phyloP scores from a whole-genome alignment of 2,113 vertebrate species.

The Pteruthius melanotis region DNA sequence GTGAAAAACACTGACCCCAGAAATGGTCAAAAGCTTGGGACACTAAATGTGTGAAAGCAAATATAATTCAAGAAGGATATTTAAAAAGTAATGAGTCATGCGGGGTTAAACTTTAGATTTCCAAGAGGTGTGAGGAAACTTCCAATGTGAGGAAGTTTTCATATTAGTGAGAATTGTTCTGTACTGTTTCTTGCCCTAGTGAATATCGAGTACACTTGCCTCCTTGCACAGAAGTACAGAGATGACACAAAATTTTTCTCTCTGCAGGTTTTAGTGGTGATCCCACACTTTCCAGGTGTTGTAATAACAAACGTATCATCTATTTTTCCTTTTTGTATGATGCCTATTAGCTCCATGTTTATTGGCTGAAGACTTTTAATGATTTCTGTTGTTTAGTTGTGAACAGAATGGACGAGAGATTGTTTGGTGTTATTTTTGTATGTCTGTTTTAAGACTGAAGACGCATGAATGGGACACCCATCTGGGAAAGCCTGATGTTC shows the following conservation, averaged over 20 bases:
- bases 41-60: background rate
- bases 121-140: too few species aligned
- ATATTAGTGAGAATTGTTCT: background rate
- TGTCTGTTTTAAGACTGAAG: background rate
- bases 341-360: accelerated
- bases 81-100: background rate
- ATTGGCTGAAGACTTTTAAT: background rate
- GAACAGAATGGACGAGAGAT: background rate
- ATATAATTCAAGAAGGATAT: background rate
- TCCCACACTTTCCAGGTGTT: background rate
- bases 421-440: background rate
- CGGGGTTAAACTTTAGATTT: background rate
- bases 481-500: background rate
- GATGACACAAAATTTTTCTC: background rate
- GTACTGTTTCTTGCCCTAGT: background rate
- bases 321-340: background rate
- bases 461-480: background rate
- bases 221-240: background rate
- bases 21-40: background rate
- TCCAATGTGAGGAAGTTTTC: background rate
- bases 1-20: background rate
- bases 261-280: background rate
- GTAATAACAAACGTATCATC: background rate
- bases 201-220: background rate
- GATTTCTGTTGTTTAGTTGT: background rate